Conservation (phyloP, 2,113 vertebrate genomes). For the Macrotus californicus region DNA sequence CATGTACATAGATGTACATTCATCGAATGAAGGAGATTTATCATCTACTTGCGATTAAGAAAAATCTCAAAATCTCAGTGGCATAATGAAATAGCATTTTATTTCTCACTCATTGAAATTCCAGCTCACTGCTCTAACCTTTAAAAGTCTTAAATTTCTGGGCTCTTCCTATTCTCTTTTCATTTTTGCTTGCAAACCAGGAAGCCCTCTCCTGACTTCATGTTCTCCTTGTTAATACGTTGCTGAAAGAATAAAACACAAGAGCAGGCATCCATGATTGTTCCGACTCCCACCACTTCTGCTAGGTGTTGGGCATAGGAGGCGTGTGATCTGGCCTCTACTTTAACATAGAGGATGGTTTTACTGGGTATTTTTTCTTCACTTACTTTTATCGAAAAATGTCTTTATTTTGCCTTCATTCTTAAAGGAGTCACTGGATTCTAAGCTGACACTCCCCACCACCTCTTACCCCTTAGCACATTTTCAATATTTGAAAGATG, state of each 20-base stretch:
- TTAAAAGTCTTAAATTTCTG: slow-evolving; percentile 10
- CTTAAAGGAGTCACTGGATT: background rate
- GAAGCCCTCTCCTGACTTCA: background rate
- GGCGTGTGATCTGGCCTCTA: background rate
- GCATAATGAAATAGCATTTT: background rate
- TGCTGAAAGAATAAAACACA: background rate
- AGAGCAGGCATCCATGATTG: background rate
- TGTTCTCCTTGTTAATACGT: background rate
- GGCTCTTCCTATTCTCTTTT: background rate
- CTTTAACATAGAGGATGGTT: background rate
- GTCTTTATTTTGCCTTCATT: background rate
- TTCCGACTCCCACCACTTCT: no score
- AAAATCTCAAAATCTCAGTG: background rate
- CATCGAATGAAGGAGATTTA: background rate
- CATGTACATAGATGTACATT: background rate
- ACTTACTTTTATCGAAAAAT: background rate
- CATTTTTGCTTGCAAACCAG: background rate
- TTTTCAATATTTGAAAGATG: background rate
- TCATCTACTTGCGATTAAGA: background rate
- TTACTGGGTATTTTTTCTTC: background rate
- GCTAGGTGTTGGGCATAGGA: background rate
- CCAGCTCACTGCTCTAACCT: background rate
- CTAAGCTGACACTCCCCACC: background rate
- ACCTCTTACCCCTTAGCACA: background rate
- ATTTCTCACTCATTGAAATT: background rate